A percentile compares a stretch with the other conserved stretches of the same genome.
These are phyloP conservation scores for Porites divaricata DNA, from an alignment of 92 coral and sea anemone species.

Conservation along the genomic window DNA sequence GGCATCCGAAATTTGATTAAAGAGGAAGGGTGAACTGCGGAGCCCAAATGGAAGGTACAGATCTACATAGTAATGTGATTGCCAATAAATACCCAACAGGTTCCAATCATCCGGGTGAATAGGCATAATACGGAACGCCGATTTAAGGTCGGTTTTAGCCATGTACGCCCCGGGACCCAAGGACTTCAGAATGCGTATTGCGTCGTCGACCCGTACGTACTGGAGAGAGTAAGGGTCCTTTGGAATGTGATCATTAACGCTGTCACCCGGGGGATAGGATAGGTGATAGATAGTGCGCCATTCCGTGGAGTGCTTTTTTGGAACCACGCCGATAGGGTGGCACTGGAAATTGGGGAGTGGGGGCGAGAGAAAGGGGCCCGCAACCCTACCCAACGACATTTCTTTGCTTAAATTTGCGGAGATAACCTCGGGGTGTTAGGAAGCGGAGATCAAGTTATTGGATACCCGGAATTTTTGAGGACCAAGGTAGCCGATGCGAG, in stretches of 20 bases:
- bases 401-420: too few relatives aligned
- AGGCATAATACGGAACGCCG: constrained; percentile 63
- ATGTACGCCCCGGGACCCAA: constrained; percentile 58
- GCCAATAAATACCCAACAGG: constrained; percentile 68
- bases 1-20: constrained; percentile 67
- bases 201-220: constrained; percentile 62
- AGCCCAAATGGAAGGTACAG: constrained; percentile 68
- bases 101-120: constrained; percentile 59
- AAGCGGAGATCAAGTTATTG: too few relatives aligned
- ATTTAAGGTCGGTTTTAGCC: constrained; percentile 71
- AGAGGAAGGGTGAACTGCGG: constrained; percentile 64
- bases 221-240: constrained; percentile 67
- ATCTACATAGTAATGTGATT: constrained; percentile 54
- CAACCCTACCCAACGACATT: too few relatives aligned
- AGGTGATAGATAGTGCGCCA: constrained; percentile 41
- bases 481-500: constrained; percentile 37
- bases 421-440: too few relatives aligned
- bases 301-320: too few relatives aligned
- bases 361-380: too few relatives aligned
- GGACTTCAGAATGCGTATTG: constrained; percentile 41
- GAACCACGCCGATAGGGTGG: too few relatives aligned
- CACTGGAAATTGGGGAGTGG: too few relatives aligned
- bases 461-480: constrained; percentile 27
- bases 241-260: constrained; percentile 64
- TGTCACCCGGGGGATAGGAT: constrained; percentile 56